Evolutionary conservation across 2,797 vertebrate genomes (phyloP).

Genomic region (Manis crassicaudata): DNA sequence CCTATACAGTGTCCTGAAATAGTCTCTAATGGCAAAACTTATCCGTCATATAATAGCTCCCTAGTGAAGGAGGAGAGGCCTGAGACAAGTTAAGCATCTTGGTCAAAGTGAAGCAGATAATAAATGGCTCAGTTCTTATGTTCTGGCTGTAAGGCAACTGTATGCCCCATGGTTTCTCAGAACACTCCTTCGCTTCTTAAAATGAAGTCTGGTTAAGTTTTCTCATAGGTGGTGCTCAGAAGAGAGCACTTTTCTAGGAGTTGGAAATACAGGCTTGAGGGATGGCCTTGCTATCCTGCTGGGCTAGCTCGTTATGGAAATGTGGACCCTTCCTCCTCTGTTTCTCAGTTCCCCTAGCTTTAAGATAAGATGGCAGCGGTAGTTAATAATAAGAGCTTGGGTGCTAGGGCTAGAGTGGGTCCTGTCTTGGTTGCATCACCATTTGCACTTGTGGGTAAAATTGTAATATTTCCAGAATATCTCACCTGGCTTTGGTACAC

Average conservation of each 20-base stretch:
- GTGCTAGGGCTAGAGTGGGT: neutral
- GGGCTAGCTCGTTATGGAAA: neutral
- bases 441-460: too few species aligned
- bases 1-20: neutral
- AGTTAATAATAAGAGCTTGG: neutral
- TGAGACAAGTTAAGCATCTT: neutral
- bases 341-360: neutral
- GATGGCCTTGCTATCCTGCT: neutral
- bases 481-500: too few species aligned
- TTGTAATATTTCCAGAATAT: too few species aligned
- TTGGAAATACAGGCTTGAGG: neutral
- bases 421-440: neutral
- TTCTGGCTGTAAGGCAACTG: neutral
- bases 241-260: neutral
- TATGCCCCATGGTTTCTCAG: neutral
- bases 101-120: slow-evolving; percentile 5
- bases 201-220: neutral
- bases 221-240: neutral
- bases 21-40: neutral
- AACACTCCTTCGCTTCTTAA: neutral
- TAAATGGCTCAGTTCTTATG: neutral
- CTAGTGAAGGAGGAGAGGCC: neutral
- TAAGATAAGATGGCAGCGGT: neutral
- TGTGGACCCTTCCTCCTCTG: neutral
- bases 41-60: neutral